Evolutionary conservation across 2,888 invertebrate genomes (phyloP), one percentile per base, ranked within the genome.

Genomic region (Plemyria rubiginata): DNA sequence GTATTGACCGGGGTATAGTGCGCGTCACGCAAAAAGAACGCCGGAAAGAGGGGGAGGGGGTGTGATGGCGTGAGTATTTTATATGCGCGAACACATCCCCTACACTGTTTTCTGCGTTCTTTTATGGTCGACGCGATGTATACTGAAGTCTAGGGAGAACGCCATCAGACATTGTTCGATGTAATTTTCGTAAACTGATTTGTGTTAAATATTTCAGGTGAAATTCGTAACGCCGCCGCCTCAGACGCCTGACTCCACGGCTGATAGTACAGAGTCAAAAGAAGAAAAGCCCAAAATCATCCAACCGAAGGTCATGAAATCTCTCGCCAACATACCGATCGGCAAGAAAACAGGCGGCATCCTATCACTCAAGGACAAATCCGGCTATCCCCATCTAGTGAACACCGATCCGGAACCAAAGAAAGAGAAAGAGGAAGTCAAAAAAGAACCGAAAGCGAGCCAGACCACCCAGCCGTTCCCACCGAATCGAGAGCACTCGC

Each of bases 211-310:
- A 40, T 79, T 79, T 5, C 76, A 94, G 94, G 94, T 94, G 16
- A 94, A 94, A 67, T 94, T 94, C 74, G 90, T 94, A 36, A 94
- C 94, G 1, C 93, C 93, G 0, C 93, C 93, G 0, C 91, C 92
- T 0, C 90, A 84, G 57, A 92, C 91, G 0, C 87, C 90, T 0
- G 92, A 92, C 53, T 85, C 87, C 0, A 70, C 75, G 0, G 56
- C 73, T 0, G 91, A 90, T 58, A 64, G 70, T 16, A 67, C 71
- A 0, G 87, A 87, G 4, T 43, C 74, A 5, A 86, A 85, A 66
- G 87, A 88, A 4, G 91, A 90, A 0, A 87, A 87, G 54, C 85
- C 86, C 0, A 90, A 88, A 70, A 78, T 87, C 9, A 80, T 92
- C 29, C 92, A 92, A 65, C 88, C 89, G 0, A 90, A 90, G 70